These are phyloP conservation scores for Serrognathus titanus DNA, from an alignment of 2,888 invertebrate species.

Conservation along the genomic window DNA sequence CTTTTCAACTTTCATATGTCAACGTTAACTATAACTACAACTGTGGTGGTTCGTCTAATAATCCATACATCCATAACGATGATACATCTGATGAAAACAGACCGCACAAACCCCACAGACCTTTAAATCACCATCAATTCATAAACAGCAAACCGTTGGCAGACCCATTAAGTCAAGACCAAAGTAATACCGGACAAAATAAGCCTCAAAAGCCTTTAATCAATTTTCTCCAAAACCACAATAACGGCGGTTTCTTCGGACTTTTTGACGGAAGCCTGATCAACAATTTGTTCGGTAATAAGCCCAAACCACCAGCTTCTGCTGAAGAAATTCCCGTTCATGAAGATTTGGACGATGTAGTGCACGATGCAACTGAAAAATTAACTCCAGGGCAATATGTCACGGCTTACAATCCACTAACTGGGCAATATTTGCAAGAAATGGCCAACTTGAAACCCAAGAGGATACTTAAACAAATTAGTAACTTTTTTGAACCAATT, in stretches of 20 bases:
- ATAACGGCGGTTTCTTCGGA: not conserved
- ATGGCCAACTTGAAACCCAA: constrained; percentile 23
- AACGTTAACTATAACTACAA: constrained; percentile 23
- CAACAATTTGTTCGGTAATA: constrained; percentile 5
- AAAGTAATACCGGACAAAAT: not conserved
- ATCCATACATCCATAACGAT: not conserved
- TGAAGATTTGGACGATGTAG: constrained; percentile 21
- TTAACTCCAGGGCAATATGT: constrained; percentile 19
- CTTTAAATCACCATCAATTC: not conserved
- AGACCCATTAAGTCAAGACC: too few species aligned
- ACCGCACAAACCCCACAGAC: constrained; percentile 11
- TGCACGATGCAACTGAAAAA: constrained; percentile 14
- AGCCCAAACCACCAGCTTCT: not conserved
- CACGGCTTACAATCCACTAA: constrained; percentile 19
- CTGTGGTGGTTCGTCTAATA: constrained; percentile 12
- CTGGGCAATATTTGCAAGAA: constrained; percentile 22
- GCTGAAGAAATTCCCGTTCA: constrained; percentile 19
- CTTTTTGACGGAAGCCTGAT: not conserved
- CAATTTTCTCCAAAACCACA: constrained; percentile 10
- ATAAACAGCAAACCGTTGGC: too few species aligned
- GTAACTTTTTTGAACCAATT: constrained; percentile 23
- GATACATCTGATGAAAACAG: constrained; percentile 6
- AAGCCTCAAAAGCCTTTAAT: constrained; percentile 10
- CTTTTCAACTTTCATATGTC: constrained; percentile 19
- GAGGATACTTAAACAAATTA: constrained; percentile 18